Base-by-base conservation (phyloP, 2,797 vertebrate species). In the Natrix natrix region DNA sequence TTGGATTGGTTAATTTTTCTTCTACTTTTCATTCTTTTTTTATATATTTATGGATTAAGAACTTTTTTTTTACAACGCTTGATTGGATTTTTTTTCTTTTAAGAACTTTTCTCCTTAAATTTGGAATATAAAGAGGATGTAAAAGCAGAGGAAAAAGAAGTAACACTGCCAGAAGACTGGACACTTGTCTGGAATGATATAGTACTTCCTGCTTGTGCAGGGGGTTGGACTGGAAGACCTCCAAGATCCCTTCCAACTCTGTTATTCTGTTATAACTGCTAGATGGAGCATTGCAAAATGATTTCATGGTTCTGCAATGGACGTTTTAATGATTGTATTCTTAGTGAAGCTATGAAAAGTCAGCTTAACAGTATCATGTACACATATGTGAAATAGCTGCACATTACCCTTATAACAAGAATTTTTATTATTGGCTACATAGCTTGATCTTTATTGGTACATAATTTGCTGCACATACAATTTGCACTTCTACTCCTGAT, bases 401-500 rank as follows among this genome's bases (percentile, higher is more conserved):
- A 8, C 7, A 92, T 90, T 90, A 89, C 5, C 22, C 1, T 91
- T 87, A 93, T 28, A 87, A 3, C 87, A 89, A 28, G 28, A 8
- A 22, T 94, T 93, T 93, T 87, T 89, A 57, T 93, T 20, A 37
- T 91, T 87, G 0, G 8, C 1, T 11, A 0, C 28, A 0, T 17
- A 56, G 48, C 88, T 86, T 59, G 52, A 92, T 24, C 10, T 0
- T 88, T 24, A 78, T 55, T n/a, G 57, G 91, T 94, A 83, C 86
- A 89, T 32, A 26, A 56, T 94, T 86, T 94, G 94, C 94, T 94
- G 94, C 88, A 91, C 95, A 89, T 93, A 90, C 78, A 78, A 91
- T 96, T 92, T 74, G 26, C 48, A 37, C 20, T 69, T 48, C 48
- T 93, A 91, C 13, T 83, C 60, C 28, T 63, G 93, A 63, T 95